These are phyloP conservation scores for Eilema depressum DNA, from an alignment of 2,888 invertebrate species.

Conservation along the genomic window DNA sequence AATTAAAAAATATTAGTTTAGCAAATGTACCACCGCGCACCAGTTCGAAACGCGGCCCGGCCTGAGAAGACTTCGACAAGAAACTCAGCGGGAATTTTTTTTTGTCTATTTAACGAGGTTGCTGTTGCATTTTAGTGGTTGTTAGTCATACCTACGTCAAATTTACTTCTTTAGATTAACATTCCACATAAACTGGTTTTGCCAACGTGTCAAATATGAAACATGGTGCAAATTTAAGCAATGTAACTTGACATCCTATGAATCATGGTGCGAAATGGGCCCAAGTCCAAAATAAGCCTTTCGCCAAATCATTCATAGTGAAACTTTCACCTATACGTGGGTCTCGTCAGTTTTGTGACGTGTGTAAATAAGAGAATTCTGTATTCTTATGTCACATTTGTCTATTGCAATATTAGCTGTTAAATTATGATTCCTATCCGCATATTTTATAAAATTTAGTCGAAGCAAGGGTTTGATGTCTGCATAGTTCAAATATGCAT, in stretches of 20 bases:
- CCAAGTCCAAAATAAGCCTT: neutral
- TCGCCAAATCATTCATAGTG: slow-evolving; percentile 11
- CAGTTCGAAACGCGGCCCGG: too few relatives aligned
- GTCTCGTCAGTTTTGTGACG: slow-evolving; percentile 3
- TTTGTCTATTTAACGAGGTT: too few relatives aligned
- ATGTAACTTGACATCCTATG: neutral
- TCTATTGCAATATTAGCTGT: too few relatives aligned
- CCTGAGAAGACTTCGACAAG: too few relatives aligned
- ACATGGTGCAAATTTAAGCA: neutral
- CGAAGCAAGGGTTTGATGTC: too few relatives aligned
- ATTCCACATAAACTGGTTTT: neutral
- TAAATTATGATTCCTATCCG: too few relatives aligned
- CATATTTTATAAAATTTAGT: too few relatives aligned
- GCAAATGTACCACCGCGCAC: too few relatives aligned
- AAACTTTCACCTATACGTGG: slow-evolving; percentile 16
- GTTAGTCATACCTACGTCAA: neutral
- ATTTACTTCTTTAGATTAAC: neutral
- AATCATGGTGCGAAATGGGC: slow-evolving; percentile 7
- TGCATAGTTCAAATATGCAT: too few relatives aligned
- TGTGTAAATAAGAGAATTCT: neutral
- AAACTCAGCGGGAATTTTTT: too few relatives aligned
- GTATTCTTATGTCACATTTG: neutral
- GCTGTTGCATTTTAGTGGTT: too few relatives aligned
- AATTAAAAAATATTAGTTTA: too few relatives aligned
- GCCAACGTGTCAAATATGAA: neutral